These are phyloP conservation scores for Gymnocephalus cernua DNA, from an alignment of 2,113 vertebrate species.

Conservation along the genomic window DNA sequence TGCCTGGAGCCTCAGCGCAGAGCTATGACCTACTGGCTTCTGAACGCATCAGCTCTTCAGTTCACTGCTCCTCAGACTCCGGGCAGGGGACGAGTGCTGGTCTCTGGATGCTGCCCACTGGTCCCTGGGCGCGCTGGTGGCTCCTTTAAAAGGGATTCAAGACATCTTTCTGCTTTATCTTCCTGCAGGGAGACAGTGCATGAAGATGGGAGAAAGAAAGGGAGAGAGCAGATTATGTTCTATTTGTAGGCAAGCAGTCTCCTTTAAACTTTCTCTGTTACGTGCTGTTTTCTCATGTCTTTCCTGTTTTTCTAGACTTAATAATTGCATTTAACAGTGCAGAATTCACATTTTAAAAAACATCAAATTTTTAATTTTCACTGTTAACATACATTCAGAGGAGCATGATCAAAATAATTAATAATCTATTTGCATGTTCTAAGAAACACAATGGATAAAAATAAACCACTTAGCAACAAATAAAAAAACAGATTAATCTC, in stretches of 20 bases:
- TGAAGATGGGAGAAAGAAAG: constrained; percentile 1
- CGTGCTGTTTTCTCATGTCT: background rate
- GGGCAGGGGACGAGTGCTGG: constrained; percentile 52
- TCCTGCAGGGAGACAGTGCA: constrained; percentile 32
- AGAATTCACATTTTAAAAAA: background rate
- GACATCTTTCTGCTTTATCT: constrained; percentile 41
- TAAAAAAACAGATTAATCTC: constrained; percentile 39
- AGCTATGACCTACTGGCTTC: constrained; percentile 70
- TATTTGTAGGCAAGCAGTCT: constrained; percentile 23
- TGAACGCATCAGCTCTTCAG: constrained; percentile 58
- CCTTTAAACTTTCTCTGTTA: constrained; percentile 6
- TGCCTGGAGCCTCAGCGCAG: constrained; percentile 66
- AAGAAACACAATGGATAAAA: background rate
- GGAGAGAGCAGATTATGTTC: constrained; percentile 23
- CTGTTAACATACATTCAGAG: background rate
- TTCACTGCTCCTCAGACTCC: constrained; percentile 57
- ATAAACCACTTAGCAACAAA: background rate
- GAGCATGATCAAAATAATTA: background rate
- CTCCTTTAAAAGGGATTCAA: constrained; percentile 62
- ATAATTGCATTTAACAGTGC: constrained; percentile 1
- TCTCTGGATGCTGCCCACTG: constrained; percentile 53
- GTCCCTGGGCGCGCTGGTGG: constrained; percentile 58
- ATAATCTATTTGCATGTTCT: constrained; percentile 6
- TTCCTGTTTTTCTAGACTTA: background rate
- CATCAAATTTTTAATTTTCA: background rate